phyloP scores from a whole-genome alignment of 1,140 invertebrate genomes.

The Drosophila nigromelanica region DNA sequence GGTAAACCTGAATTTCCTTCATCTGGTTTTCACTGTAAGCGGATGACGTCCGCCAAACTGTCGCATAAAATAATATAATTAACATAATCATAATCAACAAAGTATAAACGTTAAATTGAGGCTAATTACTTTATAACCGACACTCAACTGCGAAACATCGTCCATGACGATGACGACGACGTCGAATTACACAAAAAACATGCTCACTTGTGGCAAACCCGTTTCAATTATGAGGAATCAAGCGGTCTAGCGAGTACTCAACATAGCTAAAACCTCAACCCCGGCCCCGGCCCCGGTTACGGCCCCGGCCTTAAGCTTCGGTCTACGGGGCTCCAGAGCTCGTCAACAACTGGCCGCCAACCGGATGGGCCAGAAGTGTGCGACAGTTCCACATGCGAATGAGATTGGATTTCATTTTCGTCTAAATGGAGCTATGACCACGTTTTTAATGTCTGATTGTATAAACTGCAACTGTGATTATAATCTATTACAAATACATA shows the following conservation, averaged over 20 bases:
- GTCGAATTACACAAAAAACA: slow-evolving; percentile 55
- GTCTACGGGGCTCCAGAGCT: background rate
- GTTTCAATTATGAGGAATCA: slow-evolving; percentile 76
- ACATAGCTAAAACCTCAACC: slow-evolving; percentile 34
- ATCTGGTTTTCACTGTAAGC: slow-evolving; percentile 61
- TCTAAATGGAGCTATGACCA: slow-evolving; percentile 71
- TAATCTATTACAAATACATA: slow-evolving; percentile 6
- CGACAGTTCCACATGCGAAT: slow-evolving; percentile 63
- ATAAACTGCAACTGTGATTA: slow-evolving; percentile 41
- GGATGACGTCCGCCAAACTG: slow-evolving; percentile 49
- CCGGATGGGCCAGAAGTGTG: slow-evolving; percentile 53
- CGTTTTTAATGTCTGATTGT: slow-evolving; percentile 56
- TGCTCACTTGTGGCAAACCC: slow-evolving; percentile 80
- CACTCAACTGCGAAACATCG: slow-evolving; percentile 77
- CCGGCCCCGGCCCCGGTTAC: slow-evolving; percentile 1
- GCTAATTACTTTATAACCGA: slow-evolving; percentile 83
- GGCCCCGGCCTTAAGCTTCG: background rate
- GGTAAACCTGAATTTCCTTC: slow-evolving; percentile 58
- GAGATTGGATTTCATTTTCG: slow-evolving; percentile 74
- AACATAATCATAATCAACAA: slow-evolving; percentile 83
- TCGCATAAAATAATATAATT: slow-evolving; percentile 81
- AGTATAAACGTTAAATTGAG: slow-evolving; percentile 82
- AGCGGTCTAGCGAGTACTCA: slow-evolving; percentile 39
- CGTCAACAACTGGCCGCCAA: slow-evolving; percentile 19
- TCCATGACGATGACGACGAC: slow-evolving; percentile 48